Evolutionary conservation across 2,888 invertebrate species (phyloP), one percentile per base, ranked within the genome.

Genomic region (Diaphora mendica): DNA sequence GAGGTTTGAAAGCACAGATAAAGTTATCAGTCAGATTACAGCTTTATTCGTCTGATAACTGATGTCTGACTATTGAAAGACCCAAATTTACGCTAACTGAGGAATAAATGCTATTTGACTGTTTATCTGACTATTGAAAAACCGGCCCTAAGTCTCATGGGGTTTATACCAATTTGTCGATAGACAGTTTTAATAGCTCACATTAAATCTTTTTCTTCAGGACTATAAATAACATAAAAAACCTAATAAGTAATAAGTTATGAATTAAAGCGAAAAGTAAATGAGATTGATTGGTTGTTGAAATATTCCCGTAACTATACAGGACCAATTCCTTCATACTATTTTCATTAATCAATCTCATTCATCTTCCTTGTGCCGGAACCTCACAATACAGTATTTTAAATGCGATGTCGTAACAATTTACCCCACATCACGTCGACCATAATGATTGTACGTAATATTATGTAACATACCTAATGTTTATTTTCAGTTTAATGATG

Each of bases 391-490:
- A 82, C 77, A 75, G 76, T 75, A 82, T 77, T 82, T 78, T 80
- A 80, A 80, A 77, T 77, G 75, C 33, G 65, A 69, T 82, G 70
- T 51, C 70, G 85, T 82, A 84, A 82, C 73, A 69, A 64, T 59
- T 23, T 64, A 78, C 73, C 74, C 75, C 64, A 23, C 59, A 33
- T 71, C 68, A 62, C 17, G 62, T 15, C 64, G 26, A 77, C 77
- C 78, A 75, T 75, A 77, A 84, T 75, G 66, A 71, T 78, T 77
- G 65, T 81, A 79, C 39, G 42, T 75, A 75, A 74, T 51, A n/a
- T 74, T 71, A 68, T 65, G 44, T 71, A 71, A 74, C 39, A 35
- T 11, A 44, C 20, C 26, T 71, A 42, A 73, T 71, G 70, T 70
- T 73, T 69, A 62, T 67, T 44, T 30, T 30, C 23, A 30, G 20